phyloP scores from a whole-genome alignment of 2,797 vertebrate genomes.

The Epinephelus coioides region DNA sequence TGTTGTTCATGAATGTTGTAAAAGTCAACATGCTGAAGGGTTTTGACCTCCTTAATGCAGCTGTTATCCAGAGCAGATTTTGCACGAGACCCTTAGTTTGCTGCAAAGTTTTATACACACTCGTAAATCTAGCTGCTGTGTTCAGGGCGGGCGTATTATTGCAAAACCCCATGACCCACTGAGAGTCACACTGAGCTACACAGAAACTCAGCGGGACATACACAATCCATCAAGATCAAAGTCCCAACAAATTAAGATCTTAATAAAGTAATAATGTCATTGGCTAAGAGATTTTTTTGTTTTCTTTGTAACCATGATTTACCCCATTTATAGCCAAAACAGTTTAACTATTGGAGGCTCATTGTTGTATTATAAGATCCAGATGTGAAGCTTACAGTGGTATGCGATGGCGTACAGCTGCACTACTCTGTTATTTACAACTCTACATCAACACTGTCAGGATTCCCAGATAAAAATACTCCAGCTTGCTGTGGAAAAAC shows the following conservation, averaged over 20 bases:
- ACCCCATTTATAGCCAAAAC: conserved; percentile 72
- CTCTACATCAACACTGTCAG: conserved; percentile 66
- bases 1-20: conserved; percentile 42
- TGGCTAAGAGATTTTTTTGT: conserved; percentile 33
- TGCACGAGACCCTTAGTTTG: conserved; percentile 31
- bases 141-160: conserved; percentile 51
- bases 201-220: conserved; percentile 13
- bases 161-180: conserved; percentile 19
- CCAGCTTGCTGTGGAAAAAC: conserved; percentile 74
- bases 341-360: conserved; percentile 69
- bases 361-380: conserved; percentile 77
- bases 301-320: conserved; percentile 16
- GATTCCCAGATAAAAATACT: conserved; percentile 77
- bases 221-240: conserved; percentile 34
- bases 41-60: conserved; percentile 57
- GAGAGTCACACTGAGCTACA: conserved; percentile 19
- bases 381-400: conserved; percentile 81
- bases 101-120: conserved; percentile 55
- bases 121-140: conserved; percentile 59
- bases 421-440: conserved; percentile 79
- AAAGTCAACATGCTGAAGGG: conserved; percentile 53
- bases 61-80: conserved; percentile 51
- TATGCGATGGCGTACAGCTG: conserved; percentile 75
- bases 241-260: conserved; percentile 43
- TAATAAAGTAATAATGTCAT: conserved; percentile 37